Evolutionary conservation across 1,140 invertebrate genomes (phyloP).

Genomic region (Cryptotermes secundus): DNA sequence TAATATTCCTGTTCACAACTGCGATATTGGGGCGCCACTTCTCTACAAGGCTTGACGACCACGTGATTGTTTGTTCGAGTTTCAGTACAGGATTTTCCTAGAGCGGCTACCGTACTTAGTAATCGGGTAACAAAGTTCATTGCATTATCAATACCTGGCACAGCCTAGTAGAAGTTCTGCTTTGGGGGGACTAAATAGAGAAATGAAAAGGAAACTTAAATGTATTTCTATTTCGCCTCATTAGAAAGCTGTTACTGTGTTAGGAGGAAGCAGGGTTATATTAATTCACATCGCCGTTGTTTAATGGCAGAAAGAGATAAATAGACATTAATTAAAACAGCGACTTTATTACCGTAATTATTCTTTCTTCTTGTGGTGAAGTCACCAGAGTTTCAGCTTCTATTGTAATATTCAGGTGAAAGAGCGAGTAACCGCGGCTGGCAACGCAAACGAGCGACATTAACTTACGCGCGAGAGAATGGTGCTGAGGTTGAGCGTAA

Average conservation of each 20-base stretch:
- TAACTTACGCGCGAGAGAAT: too few relatives aligned
- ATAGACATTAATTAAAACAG: conserved; percentile 5
- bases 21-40: too few relatives aligned
- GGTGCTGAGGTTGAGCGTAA: too few relatives aligned
- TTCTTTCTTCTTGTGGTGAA: neutral
- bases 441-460: neutral
- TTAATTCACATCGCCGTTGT: neutral
- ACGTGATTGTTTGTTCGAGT: too few relatives aligned
- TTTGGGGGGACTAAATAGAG: neutral
- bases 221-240: neutral
- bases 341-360: neutral
- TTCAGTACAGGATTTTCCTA: too few relatives aligned
- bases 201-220: neutral
- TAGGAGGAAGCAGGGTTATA: neutral
- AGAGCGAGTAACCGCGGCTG: neutral
- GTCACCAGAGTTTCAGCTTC: neutral
- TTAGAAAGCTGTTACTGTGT: neutral
- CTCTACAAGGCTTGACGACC: too few relatives aligned
- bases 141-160: too few relatives aligned
- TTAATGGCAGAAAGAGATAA: neutral
- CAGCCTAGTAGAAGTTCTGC: too few relatives aligned
- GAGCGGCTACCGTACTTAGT: too few relatives aligned
- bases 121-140: too few relatives aligned
- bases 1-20: too few relatives aligned
- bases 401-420: neutral